Percentiles rank a stretch among this genome's conserved stretches.
Conservation (phyloP, 1,140 invertebrate species). For the Drosophila rufa region DNA sequence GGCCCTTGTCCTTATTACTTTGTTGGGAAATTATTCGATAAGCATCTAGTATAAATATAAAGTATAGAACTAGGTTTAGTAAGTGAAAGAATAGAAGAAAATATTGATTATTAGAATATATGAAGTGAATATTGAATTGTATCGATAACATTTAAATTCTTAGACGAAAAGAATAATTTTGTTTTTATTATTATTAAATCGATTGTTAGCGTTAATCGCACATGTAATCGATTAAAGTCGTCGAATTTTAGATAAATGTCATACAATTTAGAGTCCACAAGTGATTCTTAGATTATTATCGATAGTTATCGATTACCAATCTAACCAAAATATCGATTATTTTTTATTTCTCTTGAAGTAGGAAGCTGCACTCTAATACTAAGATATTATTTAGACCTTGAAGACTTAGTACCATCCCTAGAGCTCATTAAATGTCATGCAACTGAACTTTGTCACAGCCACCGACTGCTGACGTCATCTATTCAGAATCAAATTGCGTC, state of each 20-base stretch:
- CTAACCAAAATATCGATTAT: background rate
- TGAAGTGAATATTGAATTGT: no score
- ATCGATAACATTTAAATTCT: background rate
- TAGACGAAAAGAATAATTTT: no score
- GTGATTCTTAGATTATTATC: background rate
- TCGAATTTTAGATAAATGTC: background rate
- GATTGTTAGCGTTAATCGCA: no score
- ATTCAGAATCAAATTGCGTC: slow-evolving; percentile 41
- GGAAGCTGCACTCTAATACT: no score
- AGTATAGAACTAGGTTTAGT: background rate
- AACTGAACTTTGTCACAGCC: slow-evolving; percentile 22
- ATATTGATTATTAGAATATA: no score
- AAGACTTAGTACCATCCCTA: slow-evolving; percentile 13
- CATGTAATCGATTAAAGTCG: background rate
- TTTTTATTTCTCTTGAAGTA: background rate
- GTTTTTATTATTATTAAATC: no score
- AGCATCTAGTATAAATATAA: background rate
- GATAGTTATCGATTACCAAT: background rate
- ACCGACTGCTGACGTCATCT: slow-evolving; percentile 44
- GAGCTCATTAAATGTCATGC: slow-evolving; percentile 19
- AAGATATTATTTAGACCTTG: background rate
- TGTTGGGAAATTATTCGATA: slow-evolving; percentile 3
- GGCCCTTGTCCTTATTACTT: slow-evolving; percentile 1
- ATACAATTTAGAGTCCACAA: background rate
- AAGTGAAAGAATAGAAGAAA: background rate